Conservation (phyloP, 2,113 vertebrate genomes). For the Ahaetulla prasina region DNA sequence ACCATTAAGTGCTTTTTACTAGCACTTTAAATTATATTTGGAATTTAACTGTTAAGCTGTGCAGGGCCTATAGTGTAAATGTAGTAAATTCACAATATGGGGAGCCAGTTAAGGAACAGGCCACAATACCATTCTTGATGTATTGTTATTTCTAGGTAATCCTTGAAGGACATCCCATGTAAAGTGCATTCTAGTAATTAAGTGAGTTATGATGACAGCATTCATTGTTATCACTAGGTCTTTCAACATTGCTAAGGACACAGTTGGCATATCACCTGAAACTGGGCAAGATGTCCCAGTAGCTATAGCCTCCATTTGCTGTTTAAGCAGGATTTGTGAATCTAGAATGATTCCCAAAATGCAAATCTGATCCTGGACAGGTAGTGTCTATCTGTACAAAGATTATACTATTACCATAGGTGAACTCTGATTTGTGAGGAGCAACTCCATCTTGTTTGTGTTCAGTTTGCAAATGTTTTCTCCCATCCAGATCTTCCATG, state of each 20-base stretch:
- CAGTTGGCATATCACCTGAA: not conserved
- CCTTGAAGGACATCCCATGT: not conserved
- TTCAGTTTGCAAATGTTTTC: not conserved
- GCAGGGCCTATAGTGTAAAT: not conserved
- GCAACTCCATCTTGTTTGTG: not conserved
- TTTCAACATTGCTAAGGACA: not conserved
- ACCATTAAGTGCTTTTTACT: not conserved
- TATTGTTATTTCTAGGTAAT: not conserved
- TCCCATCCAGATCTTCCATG: not conserved
- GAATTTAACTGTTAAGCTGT: not conserved
- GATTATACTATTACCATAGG: not conserved
- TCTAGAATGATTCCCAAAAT: not conserved
- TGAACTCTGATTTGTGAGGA: not conserved
- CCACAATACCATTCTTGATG: not conserved
- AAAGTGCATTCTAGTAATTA: not conserved
- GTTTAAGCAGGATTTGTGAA: not conserved
- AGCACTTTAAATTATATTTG: not conserved
- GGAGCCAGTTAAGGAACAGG: not conserved
- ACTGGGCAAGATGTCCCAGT: not conserved
- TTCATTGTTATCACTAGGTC: not conserved
- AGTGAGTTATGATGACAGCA: not conserved
- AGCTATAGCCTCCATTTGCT: not conserved
- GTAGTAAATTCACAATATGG: not conserved
- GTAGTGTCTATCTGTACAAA: not conserved
- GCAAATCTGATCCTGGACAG: not conserved